Conservation (phyloP, 2,113 vertebrate genomes). For the Sciurus niger region DNA sequence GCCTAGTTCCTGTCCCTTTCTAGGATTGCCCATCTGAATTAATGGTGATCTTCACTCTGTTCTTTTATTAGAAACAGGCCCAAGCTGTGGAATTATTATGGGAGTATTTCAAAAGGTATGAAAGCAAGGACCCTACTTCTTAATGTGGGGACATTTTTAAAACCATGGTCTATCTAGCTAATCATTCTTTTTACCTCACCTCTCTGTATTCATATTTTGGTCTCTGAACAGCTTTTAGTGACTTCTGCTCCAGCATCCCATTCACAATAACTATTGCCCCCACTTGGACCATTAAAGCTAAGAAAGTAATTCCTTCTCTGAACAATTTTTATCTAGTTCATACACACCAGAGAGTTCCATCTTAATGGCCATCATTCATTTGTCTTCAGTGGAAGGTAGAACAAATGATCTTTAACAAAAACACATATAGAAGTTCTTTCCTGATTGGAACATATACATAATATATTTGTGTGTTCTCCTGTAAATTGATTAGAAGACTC, state of each 20-base stretch:
- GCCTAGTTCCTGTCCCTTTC: not conserved
- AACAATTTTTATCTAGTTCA: slow-evolving; percentile 21
- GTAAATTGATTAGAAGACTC: not conserved
- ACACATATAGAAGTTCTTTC: not conserved
- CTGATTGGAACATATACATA: not conserved
- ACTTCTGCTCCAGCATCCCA: not conserved
- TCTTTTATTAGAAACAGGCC: slow-evolving; percentile 71
- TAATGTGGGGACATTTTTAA: not conserved
- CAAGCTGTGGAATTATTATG: accelerated
- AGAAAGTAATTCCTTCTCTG: slow-evolving; percentile 7
- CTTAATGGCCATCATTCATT: not conserved
- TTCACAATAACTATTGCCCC: not conserved
- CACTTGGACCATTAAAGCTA: not conserved
- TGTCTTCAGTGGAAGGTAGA: slow-evolving; percentile 26
- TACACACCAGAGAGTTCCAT: not conserved
- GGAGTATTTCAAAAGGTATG: not conserved
- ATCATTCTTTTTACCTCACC: not conserved
- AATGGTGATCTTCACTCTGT: not conserved
- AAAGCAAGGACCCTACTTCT: not conserved
- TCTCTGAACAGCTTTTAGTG: not conserved
- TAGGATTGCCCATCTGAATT: not conserved
- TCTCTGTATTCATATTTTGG: not conserved
- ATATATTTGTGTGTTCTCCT: not conserved
- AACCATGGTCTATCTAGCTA: not conserved
- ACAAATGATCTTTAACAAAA: not conserved